Conservation (phyloP, 2,113 vertebrate genomes). For the Callopanchax toddi region DNA sequence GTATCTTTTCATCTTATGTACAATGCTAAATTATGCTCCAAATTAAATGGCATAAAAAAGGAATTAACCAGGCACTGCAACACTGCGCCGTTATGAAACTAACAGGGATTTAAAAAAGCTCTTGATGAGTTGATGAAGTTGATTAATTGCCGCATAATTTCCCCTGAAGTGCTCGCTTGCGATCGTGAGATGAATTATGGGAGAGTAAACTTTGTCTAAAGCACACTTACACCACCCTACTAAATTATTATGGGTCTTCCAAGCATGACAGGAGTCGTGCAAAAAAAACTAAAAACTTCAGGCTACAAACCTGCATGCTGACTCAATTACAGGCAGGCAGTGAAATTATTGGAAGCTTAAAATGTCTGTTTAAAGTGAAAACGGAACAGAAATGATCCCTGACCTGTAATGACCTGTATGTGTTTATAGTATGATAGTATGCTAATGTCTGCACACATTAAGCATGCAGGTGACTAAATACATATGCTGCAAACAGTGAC, state of each 20-base stretch:
- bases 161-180: conserved; percentile 11
- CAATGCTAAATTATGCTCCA: too few species aligned
- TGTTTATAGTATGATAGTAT: conserved; percentile 33
- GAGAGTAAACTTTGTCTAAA: conserved; percentile 48
- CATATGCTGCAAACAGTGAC: background rate
- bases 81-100: background rate
- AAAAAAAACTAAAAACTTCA: conserved; percentile 46
- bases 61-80: too few species aligned
- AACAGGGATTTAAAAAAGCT: conserved; percentile 43
- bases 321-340: conserved; percentile 13
- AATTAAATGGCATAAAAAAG: too few species aligned
- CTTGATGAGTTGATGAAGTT: conserved; percentile 60
- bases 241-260: conserved; percentile 46
- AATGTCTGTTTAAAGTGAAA: conserved; percentile 4
- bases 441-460: conserved; percentile 11
- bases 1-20: too few species aligned
- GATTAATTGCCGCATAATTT: conserved; percentile 60
- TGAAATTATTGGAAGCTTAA: background rate
- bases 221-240: background rate
- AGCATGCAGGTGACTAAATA: conserved; percentile 1
- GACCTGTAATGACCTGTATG: conserved; percentile 12
- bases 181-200: conserved; percentile 27
- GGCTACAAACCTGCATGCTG: conserved; percentile 29
- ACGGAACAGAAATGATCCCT: conserved; percentile 7
- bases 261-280: conserved; percentile 47